Conservation (phyloP, 2,888 invertebrate genomes). For the Platerodrilus igneus region DNA sequence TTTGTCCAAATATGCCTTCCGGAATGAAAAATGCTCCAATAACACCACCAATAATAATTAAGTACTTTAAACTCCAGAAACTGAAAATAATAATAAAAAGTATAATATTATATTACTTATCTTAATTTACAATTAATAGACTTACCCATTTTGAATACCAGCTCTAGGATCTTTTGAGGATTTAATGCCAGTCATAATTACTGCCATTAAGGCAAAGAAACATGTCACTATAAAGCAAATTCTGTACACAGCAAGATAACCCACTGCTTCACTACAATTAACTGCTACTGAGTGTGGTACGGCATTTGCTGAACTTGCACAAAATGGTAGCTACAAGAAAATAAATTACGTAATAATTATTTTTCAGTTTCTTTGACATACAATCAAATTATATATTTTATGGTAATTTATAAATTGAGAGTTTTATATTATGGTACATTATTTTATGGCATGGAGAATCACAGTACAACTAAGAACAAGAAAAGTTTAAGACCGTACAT, state of each 20-base stretch:
- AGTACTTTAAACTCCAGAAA: constrained; percentile 95
- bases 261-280: constrained; percentile 80
- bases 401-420: constrained; percentile 1
- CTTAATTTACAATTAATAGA: constrained; percentile 7
- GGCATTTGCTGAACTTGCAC: constrained; percentile 55
- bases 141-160: constrained; percentile 94
- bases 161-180: constrained; percentile 88
- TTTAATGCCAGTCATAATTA: constrained; percentile 89
- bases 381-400: too few species aligned
- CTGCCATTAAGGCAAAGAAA: constrained; percentile 89
- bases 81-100: constrained; percentile 50
- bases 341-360: too few species aligned
- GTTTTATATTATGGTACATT: background rate
- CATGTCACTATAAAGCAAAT: constrained; percentile 90
- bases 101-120: constrained; percentile 1
- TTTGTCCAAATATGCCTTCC: constrained; percentile 71
- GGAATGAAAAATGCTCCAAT: constrained; percentile 98
- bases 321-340: constrained; percentile 74
- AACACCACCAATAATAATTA: constrained; percentile 83
- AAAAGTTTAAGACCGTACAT: too few species aligned
- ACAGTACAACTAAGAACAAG: too few species aligned
- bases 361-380: too few species aligned
- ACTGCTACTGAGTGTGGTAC: constrained; percentile 57
- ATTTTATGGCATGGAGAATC: too few species aligned
- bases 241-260: constrained; percentile 96